Conservation (phyloP, 2,888 invertebrate species). For the Cynaeus angustus region DNA sequence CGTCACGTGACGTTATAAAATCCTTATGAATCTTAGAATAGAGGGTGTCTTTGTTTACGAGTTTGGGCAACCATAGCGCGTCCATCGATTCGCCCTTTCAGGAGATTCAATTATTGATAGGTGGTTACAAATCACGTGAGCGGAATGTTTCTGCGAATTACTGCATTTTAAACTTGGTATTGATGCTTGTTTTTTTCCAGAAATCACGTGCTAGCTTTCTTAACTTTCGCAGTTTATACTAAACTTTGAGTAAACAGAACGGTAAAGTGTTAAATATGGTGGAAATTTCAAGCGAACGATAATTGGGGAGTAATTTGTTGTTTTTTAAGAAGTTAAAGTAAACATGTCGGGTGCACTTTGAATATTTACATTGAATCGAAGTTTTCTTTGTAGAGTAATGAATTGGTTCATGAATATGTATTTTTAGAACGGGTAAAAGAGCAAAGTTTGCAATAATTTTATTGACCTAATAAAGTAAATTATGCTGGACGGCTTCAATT, state of each 20-base stretch:
- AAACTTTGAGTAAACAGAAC: conserved; percentile 22
- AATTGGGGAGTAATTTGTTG: conserved; percentile 20
- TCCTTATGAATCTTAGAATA: conserved; percentile 25
- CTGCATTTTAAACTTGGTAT: conserved; percentile 3
- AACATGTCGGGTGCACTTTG: conserved; percentile 18
- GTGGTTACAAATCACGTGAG: conserved; percentile 39
- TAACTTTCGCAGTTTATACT: conserved; percentile 12
- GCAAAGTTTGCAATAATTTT: conserved; percentile 2
- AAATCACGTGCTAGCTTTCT: background rate
- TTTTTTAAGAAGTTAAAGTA: conserved; percentile 30
- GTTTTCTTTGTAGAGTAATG: conserved; percentile 3
- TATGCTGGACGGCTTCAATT: background rate
- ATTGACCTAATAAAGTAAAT: background rate
- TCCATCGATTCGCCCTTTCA: conserved; percentile 26
- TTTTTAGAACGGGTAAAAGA: background rate
- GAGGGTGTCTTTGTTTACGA: conserved; percentile 41
- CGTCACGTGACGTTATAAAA: conserved; percentile 37
- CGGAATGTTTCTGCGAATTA: conserved; percentile 14
- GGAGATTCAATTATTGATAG: conserved; percentile 36
- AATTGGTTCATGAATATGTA: conserved; percentile 5
- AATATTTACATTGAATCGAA: conserved; percentile 11
- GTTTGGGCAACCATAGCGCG: conserved; percentile 11
- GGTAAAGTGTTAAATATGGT: conserved; percentile 36
- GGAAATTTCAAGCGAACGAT: conserved; percentile 29
- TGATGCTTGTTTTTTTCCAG: background rate